Base-by-base conservation (phyloP, 2,888 invertebrate genomes). In the Drosophila conformis region DNA sequence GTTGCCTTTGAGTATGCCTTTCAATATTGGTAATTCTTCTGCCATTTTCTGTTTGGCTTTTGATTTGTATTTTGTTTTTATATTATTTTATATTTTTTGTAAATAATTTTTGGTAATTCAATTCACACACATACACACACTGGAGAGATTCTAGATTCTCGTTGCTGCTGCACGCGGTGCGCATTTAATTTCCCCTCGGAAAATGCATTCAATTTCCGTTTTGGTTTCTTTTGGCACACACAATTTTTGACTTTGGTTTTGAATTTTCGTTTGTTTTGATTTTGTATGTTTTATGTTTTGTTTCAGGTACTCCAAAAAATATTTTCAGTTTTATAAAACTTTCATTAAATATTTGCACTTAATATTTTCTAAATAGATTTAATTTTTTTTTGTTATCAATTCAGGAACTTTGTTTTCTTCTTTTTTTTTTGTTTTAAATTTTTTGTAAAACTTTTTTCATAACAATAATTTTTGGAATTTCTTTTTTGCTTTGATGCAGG, bases 21-120 rank as follows among this genome's bases (percentile, higher is more conserved):
- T 97, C 81, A 97, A 95, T 92, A 97, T 97, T 90, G 97, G 97
- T 94, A 97, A 95, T 94, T 97, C 97, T 95, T 97, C 97, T 93
- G 96, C 96, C 97, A 97, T 97, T 94, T 94, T 95, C 56, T 62
- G 68, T 70, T 57, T 63, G 63, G 56, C 63, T 15, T 62, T 62
- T 60, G 25, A 0, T 46, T 46, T 46, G 46, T 38, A n/a, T 57
- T 31, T 31, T 38, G n/a, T 21, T 56, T 29, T 40, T 42, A 10
- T 4, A 15, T 40, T 21, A n/a, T n/a, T 38, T 54, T 18, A 15
- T 7, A 38, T 59, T 58, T 56, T 60, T 60, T 52, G 58, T 49
- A 36, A 6, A 56, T 42, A 52, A 38, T 27, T 57, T 58, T 52
- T 64, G 27, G 38, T 56, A 33, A 48, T 51, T 67, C 48, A 56